Percentiles rank a stretch among this genome's conserved stretches.
phyloP scores from a whole-genome alignment of 2,888 invertebrate genomes.

The Polietes domitor region DNA sequence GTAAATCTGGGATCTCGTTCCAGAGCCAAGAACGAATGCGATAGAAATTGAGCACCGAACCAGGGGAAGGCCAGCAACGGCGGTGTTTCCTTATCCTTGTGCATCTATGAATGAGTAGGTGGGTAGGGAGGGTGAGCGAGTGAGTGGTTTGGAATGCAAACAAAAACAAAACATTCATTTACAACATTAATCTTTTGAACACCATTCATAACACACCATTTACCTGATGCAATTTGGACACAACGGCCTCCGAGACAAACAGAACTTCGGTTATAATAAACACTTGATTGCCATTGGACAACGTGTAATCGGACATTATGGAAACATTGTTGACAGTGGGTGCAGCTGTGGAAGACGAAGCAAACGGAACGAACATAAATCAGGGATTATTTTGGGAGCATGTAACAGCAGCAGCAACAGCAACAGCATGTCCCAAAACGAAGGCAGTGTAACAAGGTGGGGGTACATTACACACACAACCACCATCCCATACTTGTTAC shows the following conservation, averaged over 20 bases:
- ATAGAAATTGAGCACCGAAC: constrained; percentile 85
- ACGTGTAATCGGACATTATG: constrained; percentile 84
- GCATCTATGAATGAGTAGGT: constrained; percentile 76
- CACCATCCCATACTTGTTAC: background rate
- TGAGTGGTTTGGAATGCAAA: background rate
- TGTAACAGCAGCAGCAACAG: background rate
- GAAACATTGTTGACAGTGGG: constrained; percentile 84
- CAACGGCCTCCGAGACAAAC: constrained; percentile 84
- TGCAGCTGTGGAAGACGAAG: constrained; percentile 77
- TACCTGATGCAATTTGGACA: constrained; percentile 84
- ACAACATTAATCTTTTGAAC: constrained; percentile 48
- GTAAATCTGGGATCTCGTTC: constrained; percentile 83
- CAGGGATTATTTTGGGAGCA: constrained; percentile 15
- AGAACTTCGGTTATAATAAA: constrained; percentile 84
- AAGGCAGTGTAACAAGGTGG: too few relatives aligned
- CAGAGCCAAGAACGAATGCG: constrained; percentile 84
- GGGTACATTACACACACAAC: background rate
- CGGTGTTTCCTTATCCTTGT: constrained; percentile 85
- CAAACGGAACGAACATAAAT: constrained; percentile 43
- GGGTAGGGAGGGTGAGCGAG: background rate
- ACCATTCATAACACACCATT: constrained; percentile 55
- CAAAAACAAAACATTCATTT: constrained; percentile 41
- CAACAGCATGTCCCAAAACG: too few relatives aligned
- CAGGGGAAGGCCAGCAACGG: constrained; percentile 85
- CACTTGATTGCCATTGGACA: constrained; percentile 84